phyloP scores from a whole-genome alignment of 2,113 vertebrate genomes.

The Alethe castanea region DNA sequence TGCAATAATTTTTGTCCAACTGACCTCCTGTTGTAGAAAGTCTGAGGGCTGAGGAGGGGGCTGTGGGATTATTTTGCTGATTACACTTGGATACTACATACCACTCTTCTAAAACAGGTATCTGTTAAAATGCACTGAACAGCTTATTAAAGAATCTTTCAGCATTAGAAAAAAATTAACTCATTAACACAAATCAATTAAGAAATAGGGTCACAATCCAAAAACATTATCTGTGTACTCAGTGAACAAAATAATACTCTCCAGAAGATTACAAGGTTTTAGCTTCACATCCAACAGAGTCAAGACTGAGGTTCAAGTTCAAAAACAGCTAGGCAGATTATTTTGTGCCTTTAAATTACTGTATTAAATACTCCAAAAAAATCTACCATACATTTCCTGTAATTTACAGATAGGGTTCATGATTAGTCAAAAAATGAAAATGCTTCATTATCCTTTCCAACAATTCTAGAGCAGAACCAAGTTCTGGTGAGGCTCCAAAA shows the following conservation, averaged over 20 bases:
- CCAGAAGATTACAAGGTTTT: neutral
- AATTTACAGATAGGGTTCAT: neutral
- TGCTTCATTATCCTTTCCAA: neutral
- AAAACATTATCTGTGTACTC: neutral
- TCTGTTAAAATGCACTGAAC: neutral
- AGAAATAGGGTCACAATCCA: neutral
- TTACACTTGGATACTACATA: neutral
- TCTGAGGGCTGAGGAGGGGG: neutral
- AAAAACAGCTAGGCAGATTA: neutral
- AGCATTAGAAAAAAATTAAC: neutral
- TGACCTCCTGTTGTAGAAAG: slow-evolving; percentile 1
- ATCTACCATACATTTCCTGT: neutral
- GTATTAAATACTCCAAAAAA: neutral
- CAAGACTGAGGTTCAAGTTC: neutral
- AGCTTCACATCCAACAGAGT: neutral
- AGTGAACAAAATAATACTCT: neutral
- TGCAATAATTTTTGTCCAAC: slow-evolving; percentile 50
- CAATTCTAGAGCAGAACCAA: neutral
- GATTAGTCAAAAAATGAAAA: neutral
- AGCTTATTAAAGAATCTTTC: neutral
- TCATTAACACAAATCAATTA: neutral
- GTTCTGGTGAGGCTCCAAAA: neutral
- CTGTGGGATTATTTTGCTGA: neutral
- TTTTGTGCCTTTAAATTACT: neutral
- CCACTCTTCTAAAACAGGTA: neutral